Evolutionary conservation across 2,113 vertebrate species (phyloP), one percentile per base, ranked within the genome.

Genomic region (Engystomops pustulosus): DNA sequence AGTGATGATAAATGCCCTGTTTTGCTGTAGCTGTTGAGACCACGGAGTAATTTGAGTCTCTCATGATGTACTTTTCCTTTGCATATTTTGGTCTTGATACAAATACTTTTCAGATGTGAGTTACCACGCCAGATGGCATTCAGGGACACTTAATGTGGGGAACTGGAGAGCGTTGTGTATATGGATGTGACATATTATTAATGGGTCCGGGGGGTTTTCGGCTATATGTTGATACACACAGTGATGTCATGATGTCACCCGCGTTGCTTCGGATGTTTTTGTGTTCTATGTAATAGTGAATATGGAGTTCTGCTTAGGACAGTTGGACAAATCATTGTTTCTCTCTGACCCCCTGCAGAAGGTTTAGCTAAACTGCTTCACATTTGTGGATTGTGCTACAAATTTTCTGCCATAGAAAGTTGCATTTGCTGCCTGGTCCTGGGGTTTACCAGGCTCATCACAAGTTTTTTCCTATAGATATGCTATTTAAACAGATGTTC

Each of bases 61-160:
- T 75, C 71, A 75, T n/a, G 27, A 51, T 36, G 49, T 77, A 34
- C 30, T 36, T 77, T 77, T 77, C 32, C 74, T 55, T 55, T 38
- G 47, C 74, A 77, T 55, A 77, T 55, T 55, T 77, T 77, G 74
- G 47, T 36, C 32, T 36, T 20, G 30, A 30, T 77, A 51, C 47
- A 74, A 74, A 74, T 74, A 55, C 49, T 51, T 45, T 30, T 72
- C 79, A 41, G 70, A 71, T 74, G 69, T 74, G 41, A 80, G 12
- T 72, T 67, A 67, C n/a, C 17, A 30, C n/a, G 27, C 70, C 70
- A 74, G 44, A 67, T 74, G 70, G 44, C 70, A 74, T 74, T 49
- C 70, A 10, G 70, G 70, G 44, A 49, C 45, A 30, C 70, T 47
- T 49, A 4, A n/a, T 14, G 70, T 30, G 14, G 70, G 70, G n/a